Evolutionary conservation across 2,888 invertebrate species (phyloP).

Genomic region (Drosophila emarginata): DNA sequence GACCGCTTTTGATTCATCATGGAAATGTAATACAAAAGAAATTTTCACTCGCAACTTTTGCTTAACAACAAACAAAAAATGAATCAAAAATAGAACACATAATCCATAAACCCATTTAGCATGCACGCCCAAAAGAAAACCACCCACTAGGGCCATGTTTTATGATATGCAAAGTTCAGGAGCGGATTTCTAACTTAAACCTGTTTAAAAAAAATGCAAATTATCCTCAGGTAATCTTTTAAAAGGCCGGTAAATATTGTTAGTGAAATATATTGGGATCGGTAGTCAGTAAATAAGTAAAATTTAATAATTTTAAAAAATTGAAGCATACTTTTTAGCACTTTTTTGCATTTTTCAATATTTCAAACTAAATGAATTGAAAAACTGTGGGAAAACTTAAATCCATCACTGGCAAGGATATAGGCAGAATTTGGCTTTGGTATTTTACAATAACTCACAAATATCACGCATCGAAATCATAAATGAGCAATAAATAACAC

Average conservation of each 20-base stretch:
- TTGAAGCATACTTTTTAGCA: neutral
- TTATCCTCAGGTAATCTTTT: too few relatives aligned
- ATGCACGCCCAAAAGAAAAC: neutral
- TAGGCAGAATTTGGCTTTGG: conserved; percentile 23
- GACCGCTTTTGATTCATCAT: neutral
- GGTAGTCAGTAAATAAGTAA: too few relatives aligned
- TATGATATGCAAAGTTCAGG: neutral
- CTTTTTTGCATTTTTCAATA: too few relatives aligned
- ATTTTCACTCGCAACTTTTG: neutral
- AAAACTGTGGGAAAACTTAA: neutral
- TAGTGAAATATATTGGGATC: too few relatives aligned
- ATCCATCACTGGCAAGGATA: conserved; percentile 13
- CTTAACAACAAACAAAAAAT: neutral
- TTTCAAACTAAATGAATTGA: conserved; percentile 15
- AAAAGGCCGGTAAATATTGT: too few relatives aligned
- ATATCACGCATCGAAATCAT: conserved; percentile 72
- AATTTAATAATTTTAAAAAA: too few relatives aligned
- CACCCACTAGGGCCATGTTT: neutral
- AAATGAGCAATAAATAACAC: conserved; percentile 78
- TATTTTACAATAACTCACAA: conserved; percentile 63
- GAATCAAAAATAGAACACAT: conserved; percentile 2
- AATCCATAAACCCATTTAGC: conserved; percentile 8
- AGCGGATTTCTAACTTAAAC: neutral
- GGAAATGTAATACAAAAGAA: neutral
- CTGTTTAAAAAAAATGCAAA: neutral